Evolutionary conservation across 2,797 vertebrate species (phyloP).

Genomic region (Helostoma temminkii): DNA sequence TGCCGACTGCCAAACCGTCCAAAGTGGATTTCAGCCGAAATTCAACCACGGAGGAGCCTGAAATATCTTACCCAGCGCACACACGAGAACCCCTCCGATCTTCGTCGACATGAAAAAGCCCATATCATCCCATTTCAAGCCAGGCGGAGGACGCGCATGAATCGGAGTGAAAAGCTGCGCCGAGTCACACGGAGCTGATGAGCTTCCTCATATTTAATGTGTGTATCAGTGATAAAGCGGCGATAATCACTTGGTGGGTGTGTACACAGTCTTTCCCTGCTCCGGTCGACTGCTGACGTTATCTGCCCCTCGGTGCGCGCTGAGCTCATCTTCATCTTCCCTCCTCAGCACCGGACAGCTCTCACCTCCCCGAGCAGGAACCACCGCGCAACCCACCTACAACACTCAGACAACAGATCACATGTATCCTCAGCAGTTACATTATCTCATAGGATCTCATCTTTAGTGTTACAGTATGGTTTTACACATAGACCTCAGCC

Average conservation of each 20-base stretch:
- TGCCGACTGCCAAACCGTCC: conserved; percentile 4
- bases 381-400: conserved; percentile 10
- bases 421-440: no score
- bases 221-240: conserved; percentile 38
- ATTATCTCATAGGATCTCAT: background rate
- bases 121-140: conserved; percentile 83
- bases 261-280: conserved; percentile 46
- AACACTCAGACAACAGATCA: background rate
- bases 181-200: conserved; percentile 49
- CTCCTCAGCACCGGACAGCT: conserved; percentile 69
- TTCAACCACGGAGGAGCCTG: background rate
- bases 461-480: background rate
- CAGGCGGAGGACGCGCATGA: conserved; percentile 60
- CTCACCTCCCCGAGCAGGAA: conserved; percentile 45
- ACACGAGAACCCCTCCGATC: conserved; percentile 70
- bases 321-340: conserved; percentile 72
- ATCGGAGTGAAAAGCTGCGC: conserved; percentile 22
- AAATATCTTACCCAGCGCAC: conserved; percentile 75
- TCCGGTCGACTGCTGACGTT: conserved; percentile 74
- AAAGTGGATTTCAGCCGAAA: conserved; percentile 21
- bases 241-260: conserved; percentile 47
- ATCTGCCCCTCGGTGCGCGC: conserved; percentile 68
- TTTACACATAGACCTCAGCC: no score
- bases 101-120: conserved; percentile 80
- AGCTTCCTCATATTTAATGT: conserved; percentile 46